These are phyloP conservation scores for Amphiprion percula DNA, from an alignment of 2,113 vertebrate genomes.

Conservation along the genomic window DNA sequence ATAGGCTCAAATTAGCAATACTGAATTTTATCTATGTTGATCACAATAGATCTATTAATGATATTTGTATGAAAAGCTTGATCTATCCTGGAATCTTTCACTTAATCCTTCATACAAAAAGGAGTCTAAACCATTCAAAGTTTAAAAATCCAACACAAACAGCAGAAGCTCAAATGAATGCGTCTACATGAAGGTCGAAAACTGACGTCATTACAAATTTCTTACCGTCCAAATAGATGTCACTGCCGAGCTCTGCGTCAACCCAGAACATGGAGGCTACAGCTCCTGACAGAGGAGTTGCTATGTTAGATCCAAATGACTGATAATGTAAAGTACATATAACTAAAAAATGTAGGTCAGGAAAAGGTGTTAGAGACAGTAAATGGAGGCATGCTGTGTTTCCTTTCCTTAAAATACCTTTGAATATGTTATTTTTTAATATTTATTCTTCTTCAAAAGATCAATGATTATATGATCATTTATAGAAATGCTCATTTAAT, in stretches of 20 bases:
- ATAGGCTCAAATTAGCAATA: background rate
- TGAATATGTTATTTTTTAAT: background rate
- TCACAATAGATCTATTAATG: background rate
- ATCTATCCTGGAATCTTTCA: background rate
- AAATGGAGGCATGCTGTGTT: no score
- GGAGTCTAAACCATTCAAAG: background rate
- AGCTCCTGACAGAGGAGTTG: slow-evolving; percentile 84
- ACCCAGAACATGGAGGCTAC: slow-evolving; percentile 99
- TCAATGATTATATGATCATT: no score
- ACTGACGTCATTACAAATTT: background rate
- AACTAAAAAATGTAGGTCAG: background rate
- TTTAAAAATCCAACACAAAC: background rate
- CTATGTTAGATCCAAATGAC: slow-evolving; percentile 16
- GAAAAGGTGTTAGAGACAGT: no score
- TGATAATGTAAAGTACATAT: background rate
- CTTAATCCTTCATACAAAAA: no score
- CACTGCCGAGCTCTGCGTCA: slow-evolving; percentile 95
- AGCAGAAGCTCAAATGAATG: rapidly evolving
- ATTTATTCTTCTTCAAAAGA: background rate
- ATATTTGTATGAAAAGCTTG: background rate
- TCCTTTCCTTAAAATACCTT: background rate
- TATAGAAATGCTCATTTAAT: no score
- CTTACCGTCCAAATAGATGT: slow-evolving; percentile 98
- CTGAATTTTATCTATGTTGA: background rate
- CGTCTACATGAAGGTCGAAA: background rate